These are phyloP conservation scores for Ptiloglossa arizonensis DNA, from an alignment of 1,140 invertebrate species.

Conservation along the genomic window DNA sequence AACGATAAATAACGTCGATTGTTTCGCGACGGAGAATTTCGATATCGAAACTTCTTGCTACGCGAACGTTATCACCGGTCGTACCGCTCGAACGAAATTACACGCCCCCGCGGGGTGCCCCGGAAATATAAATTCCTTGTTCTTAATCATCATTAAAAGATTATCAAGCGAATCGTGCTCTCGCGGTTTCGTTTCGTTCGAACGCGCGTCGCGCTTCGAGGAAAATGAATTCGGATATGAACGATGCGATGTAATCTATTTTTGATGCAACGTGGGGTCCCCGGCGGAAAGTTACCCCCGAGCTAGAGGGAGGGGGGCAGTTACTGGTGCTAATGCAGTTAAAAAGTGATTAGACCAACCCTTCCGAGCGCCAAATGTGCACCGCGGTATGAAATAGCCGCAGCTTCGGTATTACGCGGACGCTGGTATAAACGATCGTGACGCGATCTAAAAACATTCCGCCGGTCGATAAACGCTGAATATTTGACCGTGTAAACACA, in stretches of 20 bases:
- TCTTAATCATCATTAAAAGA: conserved; percentile 1
- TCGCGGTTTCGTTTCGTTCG: background rate
- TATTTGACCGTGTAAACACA: background rate
- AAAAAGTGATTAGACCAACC: conserved; percentile 68
- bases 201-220: conserved; percentile 25
- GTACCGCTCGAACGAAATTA: background rate
- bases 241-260: conserved; percentile 61
- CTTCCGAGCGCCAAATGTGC: conserved; percentile 54
- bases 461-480: background rate
- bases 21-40: too few relatives aligned
- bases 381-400: conserved; percentile 42
- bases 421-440: conserved; percentile 50
- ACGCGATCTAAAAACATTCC: conserved; percentile 31
- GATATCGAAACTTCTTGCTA: too few relatives aligned
- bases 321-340: conserved; percentile 65
- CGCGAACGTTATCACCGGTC: background rate
- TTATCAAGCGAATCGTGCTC: conserved; percentile 11
- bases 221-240: conserved; percentile 58
- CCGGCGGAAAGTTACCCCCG: conserved; percentile 33
- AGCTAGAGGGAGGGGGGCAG: conserved; percentile 5
- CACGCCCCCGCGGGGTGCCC: too few relatives aligned
- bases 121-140: background rate
- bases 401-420: conserved; percentile 40
- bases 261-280: conserved; percentile 61
- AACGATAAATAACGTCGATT: too few relatives aligned